Conservation (phyloP, 2,113 vertebrate species). For the Dendropsophus ebraccatus region DNA sequence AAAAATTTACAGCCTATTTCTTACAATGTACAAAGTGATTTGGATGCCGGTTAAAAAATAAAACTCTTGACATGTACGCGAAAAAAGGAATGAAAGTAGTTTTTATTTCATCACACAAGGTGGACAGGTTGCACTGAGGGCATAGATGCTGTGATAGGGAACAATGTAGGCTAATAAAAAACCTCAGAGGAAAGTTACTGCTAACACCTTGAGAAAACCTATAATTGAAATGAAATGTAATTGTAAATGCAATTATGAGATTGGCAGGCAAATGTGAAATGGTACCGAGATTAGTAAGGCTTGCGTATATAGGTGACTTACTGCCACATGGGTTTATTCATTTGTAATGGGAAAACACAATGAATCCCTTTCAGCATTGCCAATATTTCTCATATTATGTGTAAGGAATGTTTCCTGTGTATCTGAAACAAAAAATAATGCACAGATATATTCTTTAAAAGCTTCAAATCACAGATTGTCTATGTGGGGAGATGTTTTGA, state of each 20-base stretch:
- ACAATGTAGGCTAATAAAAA: not conserved
- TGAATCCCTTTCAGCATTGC: not conserved
- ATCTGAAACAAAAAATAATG: not conserved
- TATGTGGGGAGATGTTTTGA: too few relatives aligned
- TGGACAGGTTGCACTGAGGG: not conserved
- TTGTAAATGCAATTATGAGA: conserved; percentile 13
- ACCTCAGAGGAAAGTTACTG: not conserved
- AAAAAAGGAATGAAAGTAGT: too few relatives aligned
- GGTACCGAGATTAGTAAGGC: not conserved
- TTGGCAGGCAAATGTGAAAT: not conserved
- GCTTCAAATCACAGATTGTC: too few relatives aligned
- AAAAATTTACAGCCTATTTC: too few relatives aligned
- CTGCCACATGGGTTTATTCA: not conserved
- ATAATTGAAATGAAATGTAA: conserved; percentile 10
- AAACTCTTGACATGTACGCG: too few relatives aligned
- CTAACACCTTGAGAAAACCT: not conserved
- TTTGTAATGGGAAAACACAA: not conserved
- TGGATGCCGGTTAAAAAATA: too few relatives aligned
- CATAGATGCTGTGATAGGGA: not conserved
- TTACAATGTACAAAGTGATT: too few relatives aligned
- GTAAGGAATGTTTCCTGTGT: not conserved
- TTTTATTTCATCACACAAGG: not conserved
- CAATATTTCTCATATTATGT: not conserved
- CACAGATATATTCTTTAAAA: not conserved
- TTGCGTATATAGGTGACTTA: not conserved